phyloP scores from a whole-genome alignment of 1,140 invertebrate genomes.

The Lutraria rhynchaena region DNA sequence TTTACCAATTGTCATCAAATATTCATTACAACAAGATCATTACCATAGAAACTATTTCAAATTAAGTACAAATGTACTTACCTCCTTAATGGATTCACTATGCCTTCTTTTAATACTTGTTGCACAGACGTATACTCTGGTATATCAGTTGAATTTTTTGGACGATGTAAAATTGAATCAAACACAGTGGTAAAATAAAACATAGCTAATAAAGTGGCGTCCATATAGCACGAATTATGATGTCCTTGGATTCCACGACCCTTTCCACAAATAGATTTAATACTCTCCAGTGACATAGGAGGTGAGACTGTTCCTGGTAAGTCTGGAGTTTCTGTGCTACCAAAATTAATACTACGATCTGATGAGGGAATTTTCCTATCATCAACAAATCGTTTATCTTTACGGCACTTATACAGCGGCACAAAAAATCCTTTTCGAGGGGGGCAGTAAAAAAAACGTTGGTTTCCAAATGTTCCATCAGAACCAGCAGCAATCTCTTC shows the following conservation, averaged over 20 bases:
- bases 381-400: conserved; percentile 89
- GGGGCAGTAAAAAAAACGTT: conserved; percentile 88
- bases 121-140: conserved; percentile 93
- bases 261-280: conserved; percentile 78
- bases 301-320: conserved; percentile 91
- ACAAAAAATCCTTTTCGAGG: conserved; percentile 90
- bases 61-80: too few species aligned
- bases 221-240: conserved; percentile 98
- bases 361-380: conserved; percentile 24
- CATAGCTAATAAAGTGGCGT: conserved; percentile 98
- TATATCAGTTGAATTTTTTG: conserved; percentile 89
- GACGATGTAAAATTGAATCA: conserved; percentile 92
- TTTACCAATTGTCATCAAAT: too few species aligned
- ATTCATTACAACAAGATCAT: too few species aligned
- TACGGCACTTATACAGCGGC: conserved; percentile 88
- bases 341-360: conserved; percentile 80
- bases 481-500: conserved; percentile 88
- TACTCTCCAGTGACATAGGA: conserved; percentile 80
- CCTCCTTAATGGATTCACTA: conserved; percentile 96
- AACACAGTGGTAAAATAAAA: conserved; percentile 97
- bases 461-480: conserved; percentile 90
- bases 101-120: conserved; percentile 94
- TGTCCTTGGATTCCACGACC: conserved; percentile 95
- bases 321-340: conserved; percentile 88
- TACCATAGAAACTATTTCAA: too few species aligned